A percentile compares a stretch with the other conserved stretches of the same genome.
phyloP scores from a whole-genome alignment of 2,888 invertebrate genomes.

The Dascillus cervinus region DNA sequence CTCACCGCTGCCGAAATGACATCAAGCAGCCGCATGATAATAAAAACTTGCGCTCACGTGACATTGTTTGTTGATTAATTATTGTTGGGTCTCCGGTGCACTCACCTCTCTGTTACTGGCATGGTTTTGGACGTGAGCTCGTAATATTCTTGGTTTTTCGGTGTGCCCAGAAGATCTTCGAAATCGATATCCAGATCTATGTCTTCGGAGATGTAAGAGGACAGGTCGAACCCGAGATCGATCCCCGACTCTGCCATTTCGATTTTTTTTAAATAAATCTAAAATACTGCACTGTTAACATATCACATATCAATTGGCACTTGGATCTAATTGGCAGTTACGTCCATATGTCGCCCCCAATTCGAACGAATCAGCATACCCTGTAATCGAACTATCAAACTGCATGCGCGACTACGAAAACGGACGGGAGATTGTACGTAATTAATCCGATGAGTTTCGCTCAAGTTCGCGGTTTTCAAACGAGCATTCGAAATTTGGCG shows the following conservation, averaged over 20 bases:
- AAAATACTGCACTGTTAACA: background rate
- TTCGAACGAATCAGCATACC: background rate
- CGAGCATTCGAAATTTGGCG: background rate
- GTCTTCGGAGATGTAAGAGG: conserved; percentile 44
- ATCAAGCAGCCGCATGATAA: conserved; percentile 13
- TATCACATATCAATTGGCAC: background rate
- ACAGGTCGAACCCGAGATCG: conserved; percentile 57
- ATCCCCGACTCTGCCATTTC: conserved; percentile 55
- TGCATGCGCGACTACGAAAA: background rate
- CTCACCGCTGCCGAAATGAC: conserved; percentile 13
- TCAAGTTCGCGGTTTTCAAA: conserved; percentile 3
- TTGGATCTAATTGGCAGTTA: background rate
- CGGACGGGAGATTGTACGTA: conserved; percentile 1
- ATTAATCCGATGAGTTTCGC: conserved; percentile 4
- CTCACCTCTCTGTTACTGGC: conserved; percentile 54
- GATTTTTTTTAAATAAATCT: conserved; percentile 7
- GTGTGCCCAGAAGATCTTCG: conserved; percentile 45
- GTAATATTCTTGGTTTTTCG: conserved; percentile 54
- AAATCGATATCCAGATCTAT: conserved; percentile 46
- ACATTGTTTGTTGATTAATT: conserved; percentile 10
- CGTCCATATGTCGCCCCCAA: conserved; percentile 11
- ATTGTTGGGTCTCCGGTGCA: conserved; percentile 16
- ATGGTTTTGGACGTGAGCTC: conserved; percentile 55
- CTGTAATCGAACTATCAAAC: background rate
- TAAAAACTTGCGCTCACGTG: conserved; percentile 21